Conservation (phyloP, 1,140 invertebrate genomes). For the Pseudobourletiella spinata region DNA sequence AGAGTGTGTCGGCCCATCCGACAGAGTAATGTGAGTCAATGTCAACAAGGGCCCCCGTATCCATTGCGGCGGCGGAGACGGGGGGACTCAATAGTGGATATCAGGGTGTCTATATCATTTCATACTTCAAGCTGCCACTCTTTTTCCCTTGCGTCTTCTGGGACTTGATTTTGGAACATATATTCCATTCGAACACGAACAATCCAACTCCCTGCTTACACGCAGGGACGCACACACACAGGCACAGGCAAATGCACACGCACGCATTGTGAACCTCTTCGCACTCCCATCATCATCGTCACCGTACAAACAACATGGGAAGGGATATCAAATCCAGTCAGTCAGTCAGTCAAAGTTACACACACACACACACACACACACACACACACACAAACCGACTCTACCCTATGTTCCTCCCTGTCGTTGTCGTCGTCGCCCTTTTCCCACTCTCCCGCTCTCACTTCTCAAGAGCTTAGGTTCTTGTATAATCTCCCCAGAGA, state of each 20-base stretch:
- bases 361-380: neutral
- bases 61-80: too few species aligned
- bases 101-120: constrained; percentile 13
- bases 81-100: neutral
- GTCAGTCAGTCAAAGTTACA: constrained; percentile 8
- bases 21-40: constrained; percentile 2
- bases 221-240: neutral
- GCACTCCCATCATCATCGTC: too few species aligned
- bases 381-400: too few species aligned
- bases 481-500: neutral
- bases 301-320: too few species aligned
- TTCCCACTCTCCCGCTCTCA: too few species aligned
- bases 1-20: too few species aligned
- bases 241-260: too few species aligned
- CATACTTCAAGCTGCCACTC: constrained; percentile 12
- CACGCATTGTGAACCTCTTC: too few species aligned
- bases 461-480: neutral
- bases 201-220: neutral
- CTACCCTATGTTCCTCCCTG: neutral
- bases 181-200: neutral
- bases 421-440: too few species aligned
- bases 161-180: neutral
- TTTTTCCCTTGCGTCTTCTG: constrained; percentile 7
- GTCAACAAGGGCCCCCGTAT: constrained; percentile 1
- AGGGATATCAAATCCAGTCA: neutral